Base-by-base conservation (phyloP, 2,113 vertebrate genomes). In the Nyctereutes procyonoides region DNA sequence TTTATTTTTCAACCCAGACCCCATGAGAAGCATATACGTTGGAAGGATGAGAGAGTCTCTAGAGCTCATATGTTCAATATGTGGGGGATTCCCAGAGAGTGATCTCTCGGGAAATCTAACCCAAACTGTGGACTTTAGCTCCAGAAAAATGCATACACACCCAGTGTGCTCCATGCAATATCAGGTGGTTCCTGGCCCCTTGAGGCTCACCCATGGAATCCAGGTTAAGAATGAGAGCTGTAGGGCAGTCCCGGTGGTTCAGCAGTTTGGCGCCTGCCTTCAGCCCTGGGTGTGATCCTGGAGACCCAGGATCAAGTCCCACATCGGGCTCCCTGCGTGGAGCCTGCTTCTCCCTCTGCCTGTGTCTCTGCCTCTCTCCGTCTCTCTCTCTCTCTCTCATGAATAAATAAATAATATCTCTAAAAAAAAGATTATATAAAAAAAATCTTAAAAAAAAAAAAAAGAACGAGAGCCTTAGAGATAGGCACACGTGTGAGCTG, bases 11-110 rank as follows among this genome's bases (percentile, higher is more conserved):
- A 58, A 5, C 58, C 22, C 69, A 38, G 65, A n/a, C 9, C 22
- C 0, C 22, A 13, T 3, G 20, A 48, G 67, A 55, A 53, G 35
- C 77, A 55, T 2, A 14, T 19, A 17, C 0, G 4, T 8, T 56
- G 15, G 26, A 83, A 56, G 51, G 8, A 63, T 1, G 3, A 22
- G 4, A 56, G 38, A 32, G 22, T 51, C 28, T 51, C 16, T 38
- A 73, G 74, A 73, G 22, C 65, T 60, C 32, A 93, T 32, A 82
- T 22, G 22, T n/a, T 79, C 28, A 30, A 0, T 38, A 90, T 22
- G 86, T 53, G 22, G n/a, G 13, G 65, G 8, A 22, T 71, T 6
- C 15, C 5, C 5, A 43, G 43, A 43, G 43, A 6, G n/a, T 63
- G 77, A 71, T 67, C 30, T 35, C 20, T 53, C 81, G 60, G 38